Conservation (phyloP, 2,113 vertebrate species). For the Psittacula cyanocephala region DNA sequence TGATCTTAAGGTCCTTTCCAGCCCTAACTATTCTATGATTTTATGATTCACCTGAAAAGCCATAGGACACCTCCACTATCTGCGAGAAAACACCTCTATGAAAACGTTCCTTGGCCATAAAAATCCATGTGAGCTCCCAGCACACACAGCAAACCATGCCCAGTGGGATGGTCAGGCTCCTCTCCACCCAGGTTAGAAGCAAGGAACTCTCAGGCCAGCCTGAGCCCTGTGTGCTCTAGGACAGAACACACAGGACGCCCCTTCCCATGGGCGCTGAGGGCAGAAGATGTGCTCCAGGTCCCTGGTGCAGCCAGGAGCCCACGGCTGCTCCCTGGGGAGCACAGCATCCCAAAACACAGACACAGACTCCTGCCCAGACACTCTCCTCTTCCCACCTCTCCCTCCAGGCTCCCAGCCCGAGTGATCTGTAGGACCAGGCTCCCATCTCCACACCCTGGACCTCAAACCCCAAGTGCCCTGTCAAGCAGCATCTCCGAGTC, state of each 20-base stretch:
- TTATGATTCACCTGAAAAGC: background rate
- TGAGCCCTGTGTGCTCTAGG: accelerated
- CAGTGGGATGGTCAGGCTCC: background rate
- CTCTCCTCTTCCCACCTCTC: background rate
- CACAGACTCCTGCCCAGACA: background rate
- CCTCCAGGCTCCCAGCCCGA: background rate
- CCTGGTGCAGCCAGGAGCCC: background rate
- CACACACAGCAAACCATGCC: background rate
- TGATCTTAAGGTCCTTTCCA: background rate
- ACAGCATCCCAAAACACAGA: accelerated
- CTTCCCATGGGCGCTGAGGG: accelerated
- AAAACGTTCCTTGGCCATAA: background rate
- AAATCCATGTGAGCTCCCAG: background rate
- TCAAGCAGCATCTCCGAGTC: background rate
- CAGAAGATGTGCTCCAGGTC: background rate
- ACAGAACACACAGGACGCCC: accelerated
- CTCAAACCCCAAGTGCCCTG: background rate
- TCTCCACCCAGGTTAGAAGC: background rate
- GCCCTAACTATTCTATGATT: background rate
- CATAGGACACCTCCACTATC: background rate
- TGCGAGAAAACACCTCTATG: background rate
- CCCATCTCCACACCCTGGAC: background rate
- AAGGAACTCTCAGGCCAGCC: background rate
- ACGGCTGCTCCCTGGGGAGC: accelerated
- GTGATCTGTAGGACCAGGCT: background rate